Conservation (phyloP, 2,888 invertebrate species). For the Pasiphila rectangulata region DNA sequence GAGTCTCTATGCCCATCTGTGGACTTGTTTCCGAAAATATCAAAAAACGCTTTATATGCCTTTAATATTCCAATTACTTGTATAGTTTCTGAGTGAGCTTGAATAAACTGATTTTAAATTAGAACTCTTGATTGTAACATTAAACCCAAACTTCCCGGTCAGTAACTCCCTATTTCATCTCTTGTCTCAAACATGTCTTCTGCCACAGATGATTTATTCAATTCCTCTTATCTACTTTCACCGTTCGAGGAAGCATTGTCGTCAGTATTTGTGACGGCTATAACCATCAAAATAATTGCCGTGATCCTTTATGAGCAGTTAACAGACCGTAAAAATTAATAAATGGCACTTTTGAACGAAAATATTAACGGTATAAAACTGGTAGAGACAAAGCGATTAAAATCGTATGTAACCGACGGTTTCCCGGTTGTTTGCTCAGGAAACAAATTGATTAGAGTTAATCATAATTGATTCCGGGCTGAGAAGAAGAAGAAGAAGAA, state of each 20-base stretch:
- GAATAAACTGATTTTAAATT: too few relatives aligned
- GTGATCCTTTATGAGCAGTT: constrained; percentile 35
- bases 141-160: constrained; percentile 17
- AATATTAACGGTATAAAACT: constrained; percentile 26
- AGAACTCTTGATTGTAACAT: background rate
- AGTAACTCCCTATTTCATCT: constrained; percentile 59
- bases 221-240: constrained; percentile 57
- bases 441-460: constrained; percentile 2
- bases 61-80: too few relatives aligned
- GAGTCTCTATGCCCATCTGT: too few relatives aligned
- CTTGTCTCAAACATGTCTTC: constrained; percentile 64
- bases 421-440: constrained; percentile 3
- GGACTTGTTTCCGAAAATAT: too few relatives aligned
- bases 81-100: too few relatives aligned
- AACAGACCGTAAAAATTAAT: constrained; percentile 34
- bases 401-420: constrained; percentile 9
- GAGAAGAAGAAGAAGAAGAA: too few relatives aligned
- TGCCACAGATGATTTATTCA: constrained; percentile 67
- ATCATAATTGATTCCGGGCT: too few relatives aligned
- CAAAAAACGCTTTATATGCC: too few relatives aligned
- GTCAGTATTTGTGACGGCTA: constrained; percentile 57
- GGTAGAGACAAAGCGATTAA: constrained; percentile 12
- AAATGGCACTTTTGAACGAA: constrained; percentile 27
- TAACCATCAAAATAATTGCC: constrained; percentile 49
- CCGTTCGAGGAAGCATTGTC: constrained; percentile 58